Base-by-base conservation (phyloP, 2,113 vertebrate genomes). In the Daboia siamensis region DNA sequence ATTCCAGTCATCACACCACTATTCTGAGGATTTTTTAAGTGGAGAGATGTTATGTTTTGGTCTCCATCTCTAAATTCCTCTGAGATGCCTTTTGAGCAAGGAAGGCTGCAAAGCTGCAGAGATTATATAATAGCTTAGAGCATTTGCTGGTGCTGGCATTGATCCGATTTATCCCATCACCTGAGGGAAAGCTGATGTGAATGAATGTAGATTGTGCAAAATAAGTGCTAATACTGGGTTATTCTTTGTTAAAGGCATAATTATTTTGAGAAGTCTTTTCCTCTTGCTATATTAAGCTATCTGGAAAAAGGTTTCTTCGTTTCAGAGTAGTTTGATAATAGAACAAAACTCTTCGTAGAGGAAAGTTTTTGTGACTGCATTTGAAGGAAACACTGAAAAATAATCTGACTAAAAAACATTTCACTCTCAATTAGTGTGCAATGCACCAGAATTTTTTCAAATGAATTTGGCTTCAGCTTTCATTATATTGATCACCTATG, bases 311-410 rank as follows among this genome's bases (percentile, higher is more conserved):
- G 10, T 89, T n/a, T 94, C 44, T 7, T 80, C 44, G 74, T 80
- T 80, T 80, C 33, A 90, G 56, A 20, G 17, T 29, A 87, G 3
- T 56, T 13, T 74, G 51, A 95, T 8, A 29, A 13, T 55, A 55
- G 86, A 88, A 87, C 55, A 94, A 93, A 93, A 93, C 90, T 90
- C 44, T 92, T 96, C 91, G 54, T 48, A 91, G 17, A 59, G 23
- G 93, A 46, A 55, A 91, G 59, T 69, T 55, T 86, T 9, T 94
- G 93, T 80, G 9, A 91, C 59, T 86, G 85, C 80, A 91, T 86
- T 51, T 0, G 0, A 23, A 29, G 54, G 21, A 86, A n/a, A 26
- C 52, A 44, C 29, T 52, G 5, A 3, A 26, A n/a, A 52, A 55
- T 26, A 21, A n/a, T 51, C 2, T 91, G 93, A 93, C 86, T 90